These are phyloP conservation scores for Neomonachus schauinslandi DNA, from an alignment of 2,113 vertebrate genomes.

Conservation along the genomic window DNA sequence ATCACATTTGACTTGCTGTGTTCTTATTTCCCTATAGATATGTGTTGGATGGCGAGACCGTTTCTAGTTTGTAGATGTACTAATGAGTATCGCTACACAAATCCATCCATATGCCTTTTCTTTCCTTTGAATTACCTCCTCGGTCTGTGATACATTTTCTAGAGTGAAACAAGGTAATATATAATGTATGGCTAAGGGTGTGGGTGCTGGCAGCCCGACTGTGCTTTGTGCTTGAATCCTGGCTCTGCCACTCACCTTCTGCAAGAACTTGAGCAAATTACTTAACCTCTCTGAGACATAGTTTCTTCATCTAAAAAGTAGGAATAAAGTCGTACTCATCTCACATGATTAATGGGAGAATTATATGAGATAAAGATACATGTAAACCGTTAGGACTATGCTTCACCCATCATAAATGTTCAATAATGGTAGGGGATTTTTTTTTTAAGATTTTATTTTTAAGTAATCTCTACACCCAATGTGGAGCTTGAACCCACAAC, in stretches of 20 bases:
- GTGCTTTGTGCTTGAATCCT: neutral
- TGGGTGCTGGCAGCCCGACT: neutral
- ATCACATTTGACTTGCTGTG: neutral
- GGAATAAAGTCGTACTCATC: neutral
- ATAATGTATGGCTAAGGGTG: neutral
- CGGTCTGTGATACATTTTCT: neutral
- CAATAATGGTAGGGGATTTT: neutral
- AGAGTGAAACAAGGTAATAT: slow-evolving; percentile 7
- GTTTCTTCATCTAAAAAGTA: neutral
- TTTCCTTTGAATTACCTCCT: slow-evolving; percentile 26
- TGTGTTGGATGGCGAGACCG: neutral
- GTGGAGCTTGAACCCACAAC: neutral
- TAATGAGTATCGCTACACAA: neutral
- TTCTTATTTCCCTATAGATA: neutral
- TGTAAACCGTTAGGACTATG: neutral
- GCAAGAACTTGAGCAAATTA: neutral
- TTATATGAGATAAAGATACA: neutral
- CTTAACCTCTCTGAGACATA: neutral
- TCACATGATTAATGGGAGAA: slow-evolving; percentile 10
- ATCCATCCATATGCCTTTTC: neutral
- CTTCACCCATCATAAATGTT: neutral
- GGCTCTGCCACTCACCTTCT: neutral
- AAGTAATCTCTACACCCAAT: neutral
- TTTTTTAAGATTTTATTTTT: neutral
- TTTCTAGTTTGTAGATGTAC: neutral